These are phyloP conservation scores for Empidonax alnorum DNA, from an alignment of 2,113 vertebrate genomes.

Conservation along the genomic window DNA sequence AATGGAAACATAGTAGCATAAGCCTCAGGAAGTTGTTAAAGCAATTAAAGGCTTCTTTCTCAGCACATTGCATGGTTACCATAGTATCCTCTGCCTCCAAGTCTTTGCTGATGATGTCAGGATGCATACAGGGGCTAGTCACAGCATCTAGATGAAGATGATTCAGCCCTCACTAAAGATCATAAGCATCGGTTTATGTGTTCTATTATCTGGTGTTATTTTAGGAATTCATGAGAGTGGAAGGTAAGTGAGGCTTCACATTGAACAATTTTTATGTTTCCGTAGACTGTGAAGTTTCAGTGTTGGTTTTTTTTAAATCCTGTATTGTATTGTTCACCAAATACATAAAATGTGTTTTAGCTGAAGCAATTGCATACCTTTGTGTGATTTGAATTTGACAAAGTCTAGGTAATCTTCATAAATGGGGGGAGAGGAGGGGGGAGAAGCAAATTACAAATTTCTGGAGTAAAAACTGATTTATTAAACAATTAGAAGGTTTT, in stretches of 20 bases:
- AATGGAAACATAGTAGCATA: slow-evolving; percentile 72
- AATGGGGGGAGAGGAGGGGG: background rate
- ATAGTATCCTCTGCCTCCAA: slow-evolving; percentile 82
- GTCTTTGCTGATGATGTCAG: slow-evolving; percentile 84
- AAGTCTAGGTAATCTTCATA: background rate
- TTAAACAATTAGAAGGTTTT: background rate
- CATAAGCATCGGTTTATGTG: slow-evolving; percentile 9
- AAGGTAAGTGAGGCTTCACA: slow-evolving; percentile 66
- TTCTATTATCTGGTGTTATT: slow-evolving; percentile 20
- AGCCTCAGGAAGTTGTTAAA: slow-evolving; percentile 82
- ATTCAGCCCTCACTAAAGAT: slow-evolving; percentile 72
- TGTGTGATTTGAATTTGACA: background rate
- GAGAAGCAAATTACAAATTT: background rate
- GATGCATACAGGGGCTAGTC: slow-evolving; percentile 77
- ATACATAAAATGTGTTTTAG: background rate
- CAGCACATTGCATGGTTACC: slow-evolving; percentile 80
- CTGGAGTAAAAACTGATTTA: background rate
- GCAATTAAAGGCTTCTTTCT: slow-evolving; percentile 82
- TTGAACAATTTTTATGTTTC: background rate
- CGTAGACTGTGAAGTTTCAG: background rate
- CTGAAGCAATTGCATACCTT: background rate
- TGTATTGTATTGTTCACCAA: background rate
- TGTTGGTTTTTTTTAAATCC: background rate
- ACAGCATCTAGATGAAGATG: slow-evolving; percentile 72
- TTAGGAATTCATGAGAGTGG: slow-evolving; percentile 19